Evolutionary conservation across 2,113 vertebrate genomes (phyloP), one percentile per base, ranked within the genome.

Genomic region (Hemibates koningsi): DNA sequence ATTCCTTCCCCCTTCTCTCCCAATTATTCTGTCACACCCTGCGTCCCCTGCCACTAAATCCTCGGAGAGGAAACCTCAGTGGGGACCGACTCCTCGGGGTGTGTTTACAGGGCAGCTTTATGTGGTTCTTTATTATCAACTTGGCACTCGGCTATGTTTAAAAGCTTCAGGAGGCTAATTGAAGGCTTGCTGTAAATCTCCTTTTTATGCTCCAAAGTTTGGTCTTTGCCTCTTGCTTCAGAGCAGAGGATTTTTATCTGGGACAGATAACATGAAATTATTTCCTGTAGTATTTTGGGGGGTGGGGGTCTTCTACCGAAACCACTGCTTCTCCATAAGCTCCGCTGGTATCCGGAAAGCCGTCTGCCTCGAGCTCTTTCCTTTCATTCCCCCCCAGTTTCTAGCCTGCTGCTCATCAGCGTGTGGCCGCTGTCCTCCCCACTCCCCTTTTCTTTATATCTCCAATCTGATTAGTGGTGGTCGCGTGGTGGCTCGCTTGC

Each of bases 401-500:
- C 41, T 85, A 24, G 81, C 54, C 79, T 91, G 87, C 89, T 93
- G 92, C 91, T 95, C 92, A 93, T 94, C 93, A 96, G 93, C n/a
- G 56, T 93, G 93, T 87, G 94, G 90, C 93, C 81, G 81, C 88
- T 76, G 87, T 94, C 89, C 84, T 57, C 76, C 89, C 66, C 66
- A 32, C 82, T 86, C 71, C 27, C 63, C 84, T 85, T 90, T 88
- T 82, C 90, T 92, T 91, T 83, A 76, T 95, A 88, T 93, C 92
- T 92, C 87, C 90, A 68, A 90, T 95, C 93, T 95, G 94, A 94
- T 94, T 94, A 94, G 90, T 84, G 88, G 94, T 73, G 92, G 92
- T 95, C 81, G 87, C 43, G 83, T 80, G 92, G 91, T 80, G 88
- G 92, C 92, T 89, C n/a, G 57, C 87, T 90, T 57, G 92, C 86